A percentile compares a stretch with the other conserved stretches of the same genome.
These are phyloP conservation scores for Harlomillsia oculata DNA, from an alignment of 1,140 invertebrate species.

Conservation along the genomic window DNA sequence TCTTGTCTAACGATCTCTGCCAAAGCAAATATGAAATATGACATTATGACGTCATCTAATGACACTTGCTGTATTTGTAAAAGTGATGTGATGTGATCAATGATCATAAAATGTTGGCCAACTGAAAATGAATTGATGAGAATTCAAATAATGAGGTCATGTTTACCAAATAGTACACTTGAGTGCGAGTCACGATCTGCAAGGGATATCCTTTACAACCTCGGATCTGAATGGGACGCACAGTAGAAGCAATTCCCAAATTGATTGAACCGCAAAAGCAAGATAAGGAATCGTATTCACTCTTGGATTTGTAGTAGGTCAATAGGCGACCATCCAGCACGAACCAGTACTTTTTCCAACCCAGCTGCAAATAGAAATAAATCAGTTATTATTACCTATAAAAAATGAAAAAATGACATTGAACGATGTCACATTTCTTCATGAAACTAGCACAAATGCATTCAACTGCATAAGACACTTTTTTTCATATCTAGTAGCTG, in stretches of 20 bases:
- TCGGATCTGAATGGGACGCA: slow-evolving; percentile 32
- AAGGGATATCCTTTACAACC: slow-evolving; percentile 35
- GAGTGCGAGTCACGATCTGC: slow-evolving; percentile 43
- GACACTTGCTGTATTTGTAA: background rate
- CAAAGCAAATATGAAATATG: background rate
- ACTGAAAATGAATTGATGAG: too few relatives aligned
- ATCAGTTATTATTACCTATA: too few relatives aligned
- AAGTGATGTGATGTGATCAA: background rate
- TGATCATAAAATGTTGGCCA: background rate
- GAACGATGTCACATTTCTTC: too few relatives aligned
- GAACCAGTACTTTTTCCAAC: slow-evolving; percentile 48
- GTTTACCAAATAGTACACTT: slow-evolving; percentile 44
- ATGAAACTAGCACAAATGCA: too few relatives aligned
- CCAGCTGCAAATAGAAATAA: slow-evolving; percentile 26
- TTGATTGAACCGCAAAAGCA: slow-evolving; percentile 47
- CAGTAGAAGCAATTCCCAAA: slow-evolving; percentile 39
- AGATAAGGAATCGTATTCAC: slow-evolving; percentile 45
- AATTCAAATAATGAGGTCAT: background rate
- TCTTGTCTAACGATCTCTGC: slow-evolving; percentile 28
- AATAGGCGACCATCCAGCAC: slow-evolving; percentile 47
- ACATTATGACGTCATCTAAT: background rate
- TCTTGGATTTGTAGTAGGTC: slow-evolving; percentile 46
- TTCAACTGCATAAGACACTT: too few relatives aligned
- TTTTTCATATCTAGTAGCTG: too few relatives aligned
- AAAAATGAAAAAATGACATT: too few relatives aligned